Evolutionary conservation across 2,888 invertebrate species (phyloP).

Genomic region (Drosophila meridiana): DNA sequence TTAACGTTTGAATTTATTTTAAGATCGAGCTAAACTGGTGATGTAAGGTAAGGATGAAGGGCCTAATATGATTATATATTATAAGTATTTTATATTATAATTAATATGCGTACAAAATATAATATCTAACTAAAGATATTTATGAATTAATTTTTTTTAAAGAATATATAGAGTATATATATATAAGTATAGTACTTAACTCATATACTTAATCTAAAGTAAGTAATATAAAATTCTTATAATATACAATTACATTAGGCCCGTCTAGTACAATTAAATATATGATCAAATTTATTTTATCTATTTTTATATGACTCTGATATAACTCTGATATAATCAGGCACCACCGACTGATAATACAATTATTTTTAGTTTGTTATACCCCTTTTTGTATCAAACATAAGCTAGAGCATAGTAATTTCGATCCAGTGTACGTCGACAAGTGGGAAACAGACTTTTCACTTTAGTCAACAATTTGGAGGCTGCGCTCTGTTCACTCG

Average conservation of each 20-base stretch:
- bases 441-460: constrained; percentile 6
- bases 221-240: background rate
- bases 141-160: background rate
- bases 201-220: background rate
- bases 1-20: background rate
- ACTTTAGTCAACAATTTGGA: constrained; percentile 45
- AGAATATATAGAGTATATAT: background rate
- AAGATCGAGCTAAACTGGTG: background rate
- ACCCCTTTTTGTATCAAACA: too few species aligned
- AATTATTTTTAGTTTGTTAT: background rate
- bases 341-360: background rate
- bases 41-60: background rate
- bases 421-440: background rate
- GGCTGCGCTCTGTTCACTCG: constrained; percentile 42
- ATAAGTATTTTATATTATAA: background rate
- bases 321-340: too few species aligned
- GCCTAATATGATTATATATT: background rate
- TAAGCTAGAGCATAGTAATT: constrained; percentile 13
- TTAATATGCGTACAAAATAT: too few species aligned
- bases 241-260: background rate
- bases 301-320: too few species aligned
- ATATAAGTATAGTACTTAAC: too few species aligned
- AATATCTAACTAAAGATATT: background rate
- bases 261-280: too few species aligned
- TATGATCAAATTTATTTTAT: too few species aligned